Conservation (phyloP, 2,113 vertebrate genomes). For the Cromileptes altivelis region DNA sequence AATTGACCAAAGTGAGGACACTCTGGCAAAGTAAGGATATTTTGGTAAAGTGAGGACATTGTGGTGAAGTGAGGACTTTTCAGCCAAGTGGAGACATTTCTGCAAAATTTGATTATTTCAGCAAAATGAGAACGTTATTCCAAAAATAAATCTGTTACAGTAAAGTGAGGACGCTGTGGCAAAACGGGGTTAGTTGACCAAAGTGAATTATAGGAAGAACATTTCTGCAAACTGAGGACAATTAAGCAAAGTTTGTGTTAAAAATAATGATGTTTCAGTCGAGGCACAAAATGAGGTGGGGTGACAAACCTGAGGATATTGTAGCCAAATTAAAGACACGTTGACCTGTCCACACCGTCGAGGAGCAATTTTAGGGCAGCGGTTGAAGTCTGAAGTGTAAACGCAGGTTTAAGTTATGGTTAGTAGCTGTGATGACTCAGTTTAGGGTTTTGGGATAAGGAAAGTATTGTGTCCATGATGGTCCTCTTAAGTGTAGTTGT, state of each 20-base stretch:
- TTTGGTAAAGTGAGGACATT: neutral
- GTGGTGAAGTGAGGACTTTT: neutral
- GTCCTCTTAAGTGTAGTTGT: neutral
- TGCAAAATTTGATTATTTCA: neutral
- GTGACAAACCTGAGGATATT: neutral
- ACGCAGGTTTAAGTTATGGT: neutral
- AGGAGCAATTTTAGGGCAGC: neutral
- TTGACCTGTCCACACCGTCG: neutral
- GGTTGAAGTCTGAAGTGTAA: neutral
- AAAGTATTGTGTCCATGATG: neutral
- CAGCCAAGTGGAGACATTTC: too few species aligned
- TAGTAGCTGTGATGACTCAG: neutral
- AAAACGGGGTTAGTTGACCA: neutral
- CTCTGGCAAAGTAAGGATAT: too few species aligned
- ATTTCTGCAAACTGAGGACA: neutral
- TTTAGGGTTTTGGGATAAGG: neutral
- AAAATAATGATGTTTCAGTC: too few species aligned
- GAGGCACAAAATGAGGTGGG: too few species aligned
- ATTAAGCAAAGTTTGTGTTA: too few species aligned
- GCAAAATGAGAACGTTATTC: too few species aligned
- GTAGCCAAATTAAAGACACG: neutral
- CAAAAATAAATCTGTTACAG: too few species aligned
- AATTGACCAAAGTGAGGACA: too few species aligned
- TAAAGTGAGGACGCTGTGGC: neutral
- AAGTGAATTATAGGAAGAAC: neutral